phyloP scores from a whole-genome alignment of 2,113 vertebrate species.

The Triplophysa siluroides region DNA sequence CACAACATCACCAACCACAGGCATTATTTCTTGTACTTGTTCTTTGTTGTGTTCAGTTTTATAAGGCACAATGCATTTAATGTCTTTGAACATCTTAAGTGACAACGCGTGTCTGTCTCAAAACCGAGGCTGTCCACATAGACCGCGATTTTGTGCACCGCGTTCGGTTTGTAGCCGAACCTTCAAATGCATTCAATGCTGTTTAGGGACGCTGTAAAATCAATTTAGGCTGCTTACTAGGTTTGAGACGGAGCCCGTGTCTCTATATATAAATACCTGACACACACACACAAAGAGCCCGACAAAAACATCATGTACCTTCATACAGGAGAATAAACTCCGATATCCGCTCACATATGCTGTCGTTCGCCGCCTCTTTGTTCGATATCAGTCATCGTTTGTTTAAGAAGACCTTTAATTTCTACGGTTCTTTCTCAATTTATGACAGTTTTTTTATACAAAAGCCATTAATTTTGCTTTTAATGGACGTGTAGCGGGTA shows the following conservation, averaged over 20 bases:
- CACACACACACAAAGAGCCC: conserved; percentile 34
- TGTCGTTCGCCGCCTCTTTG: background rate
- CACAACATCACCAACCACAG: background rate
- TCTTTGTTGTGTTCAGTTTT: background rate
- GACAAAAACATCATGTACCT: conserved; percentile 33
- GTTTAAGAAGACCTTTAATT: background rate
- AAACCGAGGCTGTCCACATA: background rate
- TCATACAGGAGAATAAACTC: conserved; percentile 32
- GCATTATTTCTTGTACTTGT: background rate
- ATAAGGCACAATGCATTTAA: background rate
- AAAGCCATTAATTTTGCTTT: conserved; percentile 39
- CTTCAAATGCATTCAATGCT: background rate
- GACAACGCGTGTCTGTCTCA: background rate
- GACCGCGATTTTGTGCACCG: background rate
- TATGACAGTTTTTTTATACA: conserved; percentile 25
- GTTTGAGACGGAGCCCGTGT: background rate
- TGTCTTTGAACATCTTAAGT: background rate
- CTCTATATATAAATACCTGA: background rate
- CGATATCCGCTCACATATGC: conserved; percentile 18
- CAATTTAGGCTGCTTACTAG: background rate
- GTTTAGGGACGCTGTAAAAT: background rate
- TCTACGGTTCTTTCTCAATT: background rate
- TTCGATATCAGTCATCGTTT: background rate
- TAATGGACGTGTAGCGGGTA: conserved; percentile 17
- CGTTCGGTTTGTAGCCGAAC: background rate